Percentiles rank a stretch among this genome's conserved stretches.
These are phyloP conservation scores for Holocentrus rufus DNA, from an alignment of 2,797 vertebrate genomes.

Conservation along the genomic window DNA sequence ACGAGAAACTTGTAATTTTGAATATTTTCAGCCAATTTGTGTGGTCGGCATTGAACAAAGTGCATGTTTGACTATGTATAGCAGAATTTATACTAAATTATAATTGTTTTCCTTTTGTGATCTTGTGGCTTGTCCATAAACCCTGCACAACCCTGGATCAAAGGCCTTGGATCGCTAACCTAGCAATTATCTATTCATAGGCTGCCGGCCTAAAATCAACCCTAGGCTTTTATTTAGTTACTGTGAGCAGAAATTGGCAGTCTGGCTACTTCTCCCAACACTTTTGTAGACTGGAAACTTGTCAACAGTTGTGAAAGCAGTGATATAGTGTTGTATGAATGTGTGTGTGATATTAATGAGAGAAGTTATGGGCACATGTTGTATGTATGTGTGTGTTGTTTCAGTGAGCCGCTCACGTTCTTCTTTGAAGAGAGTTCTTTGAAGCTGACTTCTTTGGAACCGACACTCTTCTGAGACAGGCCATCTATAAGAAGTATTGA, in stretches of 20 bases:
- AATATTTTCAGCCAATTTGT: conserved; percentile 28
- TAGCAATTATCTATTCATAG: conserved; percentile 65
- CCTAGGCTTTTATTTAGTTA: conserved; percentile 43
- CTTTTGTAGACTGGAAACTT: conserved; percentile 23
- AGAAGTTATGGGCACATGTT: conserved; percentile 6
- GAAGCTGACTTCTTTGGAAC: conserved; percentile 46
- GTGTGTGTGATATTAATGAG: conserved; percentile 5
- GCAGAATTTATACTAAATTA: conserved; percentile 28
- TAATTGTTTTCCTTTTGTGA: conserved; percentile 54
- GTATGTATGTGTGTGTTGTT: conserved; percentile 5
- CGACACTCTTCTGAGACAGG: conserved; percentile 26
- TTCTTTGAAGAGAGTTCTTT: conserved; percentile 48
- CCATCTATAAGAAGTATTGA: conserved; percentile 14
- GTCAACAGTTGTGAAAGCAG: conserved; percentile 31
- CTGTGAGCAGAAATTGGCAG: conserved; percentile 23
- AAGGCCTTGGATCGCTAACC: conserved; percentile 52
- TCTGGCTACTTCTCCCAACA: neutral
- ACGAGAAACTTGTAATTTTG: conserved; percentile 45
- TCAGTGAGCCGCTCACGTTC: neutral
- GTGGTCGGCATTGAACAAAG: conserved; percentile 6
- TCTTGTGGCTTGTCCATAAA: conserved; percentile 51
- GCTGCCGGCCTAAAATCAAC: conserved; percentile 47
- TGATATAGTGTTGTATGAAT: neutral
- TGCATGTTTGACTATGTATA: conserved; percentile 39
- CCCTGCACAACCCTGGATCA: conserved; percentile 50